These are phyloP conservation scores for Amphipoea lucens DNA, from an alignment of 2,888 invertebrate species.

Conservation along the genomic window DNA sequence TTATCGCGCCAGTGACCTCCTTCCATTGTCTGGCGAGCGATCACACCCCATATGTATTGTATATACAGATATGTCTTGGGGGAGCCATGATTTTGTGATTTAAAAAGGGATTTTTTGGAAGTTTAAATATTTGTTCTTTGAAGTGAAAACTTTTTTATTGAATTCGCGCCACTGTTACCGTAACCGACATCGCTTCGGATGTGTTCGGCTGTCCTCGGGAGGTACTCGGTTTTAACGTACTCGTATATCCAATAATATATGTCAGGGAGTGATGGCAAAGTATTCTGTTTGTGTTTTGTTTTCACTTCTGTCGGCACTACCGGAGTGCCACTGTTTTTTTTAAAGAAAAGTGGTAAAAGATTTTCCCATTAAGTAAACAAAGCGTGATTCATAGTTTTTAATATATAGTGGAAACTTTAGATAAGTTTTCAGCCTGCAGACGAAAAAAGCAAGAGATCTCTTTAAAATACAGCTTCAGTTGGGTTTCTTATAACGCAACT, in stretches of 20 bases:
- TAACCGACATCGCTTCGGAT: too few species aligned
- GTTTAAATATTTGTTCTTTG: background rate
- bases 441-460: background rate
- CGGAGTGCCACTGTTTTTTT: too few species aligned
- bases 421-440: background rate
- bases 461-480: background rate
- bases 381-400: background rate
- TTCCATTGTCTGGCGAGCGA: slow-evolving; percentile 69
- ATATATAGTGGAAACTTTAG: background rate
- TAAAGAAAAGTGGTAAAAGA: background rate
- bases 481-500: background rate
- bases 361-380: background rate
- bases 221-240: too few species aligned
- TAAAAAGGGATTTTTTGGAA: background rate
- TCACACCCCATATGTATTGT: slow-evolving; percentile 65
- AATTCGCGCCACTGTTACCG: too few species aligned
- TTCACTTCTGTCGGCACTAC: too few species aligned
- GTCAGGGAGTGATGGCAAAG: too few species aligned
- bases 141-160: background rate
- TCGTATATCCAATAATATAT: too few species aligned
- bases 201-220: too few species aligned
- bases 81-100: slow-evolving; percentile 6
- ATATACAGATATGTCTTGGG: slow-evolving; percentile 37
- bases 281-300: too few species aligned
- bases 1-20: slow-evolving; percentile 74